Percentiles rank a stretch among this genome's conserved stretches.
Evolutionary conservation across 1,140 invertebrate species (phyloP).

Genomic region (Paraescarpia echinospica): DNA sequence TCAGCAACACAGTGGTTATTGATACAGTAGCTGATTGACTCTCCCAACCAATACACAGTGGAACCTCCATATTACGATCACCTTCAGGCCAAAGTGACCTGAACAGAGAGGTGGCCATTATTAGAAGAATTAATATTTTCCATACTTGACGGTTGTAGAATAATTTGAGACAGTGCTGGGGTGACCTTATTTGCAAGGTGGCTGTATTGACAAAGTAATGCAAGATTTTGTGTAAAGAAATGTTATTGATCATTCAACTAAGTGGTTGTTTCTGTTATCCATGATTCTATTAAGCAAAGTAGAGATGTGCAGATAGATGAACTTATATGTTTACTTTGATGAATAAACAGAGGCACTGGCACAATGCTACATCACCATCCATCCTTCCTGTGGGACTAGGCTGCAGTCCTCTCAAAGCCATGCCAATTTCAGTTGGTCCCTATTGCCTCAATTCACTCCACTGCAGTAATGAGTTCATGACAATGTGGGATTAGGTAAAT

Average conservation of each 20-base stretch:
- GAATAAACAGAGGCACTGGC: neutral
- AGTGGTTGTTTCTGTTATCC: neutral
- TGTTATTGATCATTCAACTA: neutral
- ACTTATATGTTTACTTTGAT: neutral
- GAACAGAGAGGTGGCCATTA: too few species aligned
- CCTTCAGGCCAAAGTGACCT: too few species aligned
- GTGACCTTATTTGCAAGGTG: too few species aligned
- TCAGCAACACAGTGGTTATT: too few species aligned
- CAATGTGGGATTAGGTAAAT: neutral
- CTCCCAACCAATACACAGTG: too few species aligned
- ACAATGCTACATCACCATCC: neutral
- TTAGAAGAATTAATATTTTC: too few species aligned
- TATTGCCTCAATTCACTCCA: neutral
- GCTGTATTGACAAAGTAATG: neutral
- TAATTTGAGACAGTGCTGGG: too few species aligned
- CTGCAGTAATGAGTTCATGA: neutral
- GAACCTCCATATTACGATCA: too few species aligned
- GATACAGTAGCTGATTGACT: too few species aligned
- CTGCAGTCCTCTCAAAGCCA: neutral
- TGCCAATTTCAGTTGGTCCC: neutral
- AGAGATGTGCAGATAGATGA: neutral
- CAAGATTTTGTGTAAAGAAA: neutral
- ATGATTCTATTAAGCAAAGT: neutral
- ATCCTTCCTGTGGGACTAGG: neutral
- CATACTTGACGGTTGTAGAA: too few species aligned